phyloP scores from a whole-genome alignment of 2,888 invertebrate genomes.

The Dioctria linearis region DNA sequence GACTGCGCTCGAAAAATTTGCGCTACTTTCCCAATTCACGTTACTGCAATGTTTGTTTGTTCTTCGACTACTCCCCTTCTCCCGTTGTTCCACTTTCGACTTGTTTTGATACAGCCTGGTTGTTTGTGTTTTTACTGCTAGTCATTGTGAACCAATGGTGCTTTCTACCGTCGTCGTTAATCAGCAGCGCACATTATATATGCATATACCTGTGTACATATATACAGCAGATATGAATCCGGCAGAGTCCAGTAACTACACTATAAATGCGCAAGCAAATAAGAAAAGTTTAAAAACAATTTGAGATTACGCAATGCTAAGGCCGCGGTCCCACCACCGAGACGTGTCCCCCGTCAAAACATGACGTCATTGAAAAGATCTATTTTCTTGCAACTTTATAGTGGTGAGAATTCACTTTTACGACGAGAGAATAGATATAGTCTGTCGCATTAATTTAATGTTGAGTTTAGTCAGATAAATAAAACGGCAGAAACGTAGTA shows the following conservation, averaged over 20 bases:
- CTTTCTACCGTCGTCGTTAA: constrained; percentile 14
- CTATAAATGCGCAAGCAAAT: background rate
- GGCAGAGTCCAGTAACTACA: background rate
- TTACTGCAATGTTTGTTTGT: constrained; percentile 22
- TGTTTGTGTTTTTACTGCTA: constrained; percentile 16
- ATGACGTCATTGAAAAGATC: constrained; percentile 13
- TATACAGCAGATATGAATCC: background rate
- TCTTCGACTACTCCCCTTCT: background rate
- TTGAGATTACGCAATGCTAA: constrained; percentile 52
- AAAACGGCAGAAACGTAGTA: background rate
- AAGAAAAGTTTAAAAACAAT: constrained; percentile 17
- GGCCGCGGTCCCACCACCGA: constrained; percentile 50
- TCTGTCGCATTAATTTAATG: background rate
- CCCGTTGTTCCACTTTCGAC: constrained; percentile 2
- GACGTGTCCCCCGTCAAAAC: constrained; percentile 24
- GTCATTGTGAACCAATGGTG: constrained; percentile 15
- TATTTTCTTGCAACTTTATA: constrained; percentile 14
- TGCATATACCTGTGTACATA: background rate
- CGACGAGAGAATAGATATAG: background rate
- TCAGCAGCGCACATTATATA: constrained; percentile 1
- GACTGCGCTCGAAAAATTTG: constrained; percentile 24
- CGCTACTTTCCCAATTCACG: constrained; percentile 23
- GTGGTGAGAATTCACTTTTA: constrained; percentile 7
- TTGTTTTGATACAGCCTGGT: constrained; percentile 13
- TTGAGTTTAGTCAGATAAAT: background rate